Evolutionary conservation across 2,113 vertebrate species (phyloP).

Genomic region (Macrotis lagotis): DNA sequence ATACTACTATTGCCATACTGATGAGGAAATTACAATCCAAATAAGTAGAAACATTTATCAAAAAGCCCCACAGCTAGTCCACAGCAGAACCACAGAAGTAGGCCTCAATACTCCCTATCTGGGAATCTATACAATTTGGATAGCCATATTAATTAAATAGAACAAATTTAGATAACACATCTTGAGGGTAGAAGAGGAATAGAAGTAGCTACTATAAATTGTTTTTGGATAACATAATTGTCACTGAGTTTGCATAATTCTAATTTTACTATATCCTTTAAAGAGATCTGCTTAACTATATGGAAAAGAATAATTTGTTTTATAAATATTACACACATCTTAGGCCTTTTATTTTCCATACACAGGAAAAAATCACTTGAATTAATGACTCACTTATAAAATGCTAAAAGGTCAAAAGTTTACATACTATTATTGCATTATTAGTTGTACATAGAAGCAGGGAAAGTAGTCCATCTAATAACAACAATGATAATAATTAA

Average conservation of each 20-base stretch:
- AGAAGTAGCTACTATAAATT: no score
- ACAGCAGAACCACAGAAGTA: no score
- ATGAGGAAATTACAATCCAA: no score
- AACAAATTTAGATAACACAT: no score
- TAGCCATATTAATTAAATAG: no score
- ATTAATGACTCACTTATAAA: background rate
- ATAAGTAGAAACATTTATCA: no score
- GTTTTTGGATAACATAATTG: no score
- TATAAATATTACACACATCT: background rate
- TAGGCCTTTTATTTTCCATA: background rate
- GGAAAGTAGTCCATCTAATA: background rate
- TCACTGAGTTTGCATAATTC: background rate
- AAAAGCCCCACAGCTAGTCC: no score
- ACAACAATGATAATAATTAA: background rate
- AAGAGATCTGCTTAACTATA: background rate
- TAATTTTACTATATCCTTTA: background rate
- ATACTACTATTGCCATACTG: no score
- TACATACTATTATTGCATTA: background rate
- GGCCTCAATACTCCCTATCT: no score
- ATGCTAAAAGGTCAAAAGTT: background rate
- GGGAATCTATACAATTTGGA: no score
- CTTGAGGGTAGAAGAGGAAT: no score
- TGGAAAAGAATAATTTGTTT: background rate
- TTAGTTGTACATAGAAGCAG: background rate
- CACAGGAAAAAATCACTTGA: background rate